A percentile compares a stretch with the other conserved stretches of the same genome.
phyloP scores from a whole-genome alignment of 2,797 vertebrate species.

The Danio kyathit region DNA sequence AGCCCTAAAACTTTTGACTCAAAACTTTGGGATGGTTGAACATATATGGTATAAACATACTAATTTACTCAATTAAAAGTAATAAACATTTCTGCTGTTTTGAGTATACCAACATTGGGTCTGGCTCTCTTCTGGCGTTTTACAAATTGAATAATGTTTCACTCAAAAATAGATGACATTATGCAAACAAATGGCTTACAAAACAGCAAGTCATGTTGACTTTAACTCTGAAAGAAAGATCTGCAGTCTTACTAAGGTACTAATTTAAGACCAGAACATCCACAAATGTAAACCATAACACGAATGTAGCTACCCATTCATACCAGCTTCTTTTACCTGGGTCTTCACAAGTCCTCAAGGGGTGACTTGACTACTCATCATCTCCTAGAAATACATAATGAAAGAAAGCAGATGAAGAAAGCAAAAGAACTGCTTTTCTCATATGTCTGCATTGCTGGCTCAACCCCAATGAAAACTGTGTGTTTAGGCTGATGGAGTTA shows the following conservation, averaged over 20 bases:
- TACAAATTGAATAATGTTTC: slow-evolving; percentile 3
- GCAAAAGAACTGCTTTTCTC: slow-evolving; percentile 50
- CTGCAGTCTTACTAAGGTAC: not conserved
- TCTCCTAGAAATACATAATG: slow-evolving; percentile 19
- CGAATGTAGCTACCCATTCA: not conserved
- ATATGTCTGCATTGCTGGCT: slow-evolving; percentile 60
- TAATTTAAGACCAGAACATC: not conserved
- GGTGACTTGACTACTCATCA: slow-evolving; percentile 21
- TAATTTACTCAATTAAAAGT: too few relatives aligned
- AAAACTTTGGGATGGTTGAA: too few relatives aligned
- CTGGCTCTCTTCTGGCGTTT: not conserved
- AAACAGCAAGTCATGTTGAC: not conserved
- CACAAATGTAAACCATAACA: not conserved
- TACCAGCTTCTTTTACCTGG: slow-evolving; percentile 1
- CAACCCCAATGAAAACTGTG: slow-evolving; percentile 62
- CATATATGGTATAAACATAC: too few relatives aligned
- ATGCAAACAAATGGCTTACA: not conserved
- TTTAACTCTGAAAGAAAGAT: not conserved
- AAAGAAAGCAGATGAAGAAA: slow-evolving; percentile 20
- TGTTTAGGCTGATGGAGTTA: slow-evolving; percentile 66
- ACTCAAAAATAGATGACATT: not conserved
- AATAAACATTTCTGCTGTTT: not conserved
- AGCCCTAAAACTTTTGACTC: too few relatives aligned
- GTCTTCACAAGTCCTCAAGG: not conserved
- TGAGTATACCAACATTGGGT: not conserved